Evolutionary conservation across 1,140 invertebrate species (phyloP), one percentile per base, ranked within the genome.

Genomic region (Phortica variegata): DNA sequence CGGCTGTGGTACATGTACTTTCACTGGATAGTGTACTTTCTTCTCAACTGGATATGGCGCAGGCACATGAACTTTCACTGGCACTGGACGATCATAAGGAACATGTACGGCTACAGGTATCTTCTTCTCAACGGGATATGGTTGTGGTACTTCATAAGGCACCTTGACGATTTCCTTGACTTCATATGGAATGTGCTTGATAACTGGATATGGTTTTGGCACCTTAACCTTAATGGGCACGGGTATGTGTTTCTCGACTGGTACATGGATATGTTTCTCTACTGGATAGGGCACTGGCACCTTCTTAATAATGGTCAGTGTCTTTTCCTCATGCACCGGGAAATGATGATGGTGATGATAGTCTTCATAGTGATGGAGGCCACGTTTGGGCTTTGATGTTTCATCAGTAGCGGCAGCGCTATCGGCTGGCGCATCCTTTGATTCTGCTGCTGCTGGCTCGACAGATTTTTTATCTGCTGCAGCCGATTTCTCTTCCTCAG

Each of bases 281-380:
- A 84, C 81, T 12, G 84, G 84, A 62, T 82, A 81, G 2, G 83
- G 84, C 6, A 83, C 75, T 47, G 81, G 77, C 58, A 86, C 82
- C 61, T 88, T 87, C 75, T 90, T 89, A 31, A 86, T 81, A 9
- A 89, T 78, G 13, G 87, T 89, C 53, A 89, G 78, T n/a, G 86
- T 86, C 76, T 90, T 90, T 43, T 85, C 78, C 68, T 81, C 79
- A 42, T 82, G 77, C 17, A 72, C 50, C 2, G 68, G 69, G 44
- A 57, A 66, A 50, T 72, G 63, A 43, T 58, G 52, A 29, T 59
- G 63, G 44, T 77, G 75, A 42, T 76, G 62, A 38, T 76, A 73
- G 48, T 73, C 73, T 52, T 77, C 79, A 58, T 80, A 79, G 23
- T 82, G 79, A 31, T 80, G 80, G 19, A 86, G 75, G 13, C 85